Conservation (phyloP, 2,888 invertebrate genomes). For the Prosapia bicincta region DNA sequence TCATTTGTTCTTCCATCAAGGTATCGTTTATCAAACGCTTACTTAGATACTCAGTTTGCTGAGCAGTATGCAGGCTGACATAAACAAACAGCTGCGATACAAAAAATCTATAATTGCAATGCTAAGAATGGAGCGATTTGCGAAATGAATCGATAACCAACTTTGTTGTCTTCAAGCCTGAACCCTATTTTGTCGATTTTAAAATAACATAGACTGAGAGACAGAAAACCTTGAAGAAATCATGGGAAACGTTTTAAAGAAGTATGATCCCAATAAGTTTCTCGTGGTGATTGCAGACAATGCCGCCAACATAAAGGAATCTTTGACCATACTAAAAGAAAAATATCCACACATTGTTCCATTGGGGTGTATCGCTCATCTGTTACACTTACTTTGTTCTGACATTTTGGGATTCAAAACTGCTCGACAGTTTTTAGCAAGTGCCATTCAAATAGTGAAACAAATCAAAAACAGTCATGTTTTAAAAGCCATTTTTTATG, state of each 20-base stretch:
- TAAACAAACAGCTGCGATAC: background rate
- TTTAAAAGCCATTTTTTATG: conserved; percentile 25
- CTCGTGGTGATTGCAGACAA: no score
- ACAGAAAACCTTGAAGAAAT: conserved; percentile 31
- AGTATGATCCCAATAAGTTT: no score
- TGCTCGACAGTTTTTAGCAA: no score
- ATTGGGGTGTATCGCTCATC: no score
- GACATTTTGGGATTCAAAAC: no score
- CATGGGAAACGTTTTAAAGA: no score
- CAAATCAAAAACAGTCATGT: conserved; percentile 26
- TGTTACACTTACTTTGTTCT: no score
- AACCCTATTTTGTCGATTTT: no score
- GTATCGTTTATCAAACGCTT: no score
- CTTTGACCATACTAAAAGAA: no score
- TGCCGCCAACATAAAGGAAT: conserved; percentile 26
- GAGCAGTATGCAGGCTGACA: conserved; percentile 22
- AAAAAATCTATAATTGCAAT: conserved; percentile 17
- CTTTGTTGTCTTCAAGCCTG: conserved; percentile 33
- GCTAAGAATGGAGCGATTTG: conserved; percentile 25
- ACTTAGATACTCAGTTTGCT: no score
- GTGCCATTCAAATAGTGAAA: conserved; percentile 28
- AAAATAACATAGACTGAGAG: conserved; percentile 23
- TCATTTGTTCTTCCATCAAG: conserved; percentile 22
- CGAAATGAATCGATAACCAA: conserved; percentile 35
- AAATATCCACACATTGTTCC: no score